These are phyloP conservation scores for Timema cristinae DNA, from an alignment of 2,888 invertebrate genomes.

Conservation along the genomic window DNA sequence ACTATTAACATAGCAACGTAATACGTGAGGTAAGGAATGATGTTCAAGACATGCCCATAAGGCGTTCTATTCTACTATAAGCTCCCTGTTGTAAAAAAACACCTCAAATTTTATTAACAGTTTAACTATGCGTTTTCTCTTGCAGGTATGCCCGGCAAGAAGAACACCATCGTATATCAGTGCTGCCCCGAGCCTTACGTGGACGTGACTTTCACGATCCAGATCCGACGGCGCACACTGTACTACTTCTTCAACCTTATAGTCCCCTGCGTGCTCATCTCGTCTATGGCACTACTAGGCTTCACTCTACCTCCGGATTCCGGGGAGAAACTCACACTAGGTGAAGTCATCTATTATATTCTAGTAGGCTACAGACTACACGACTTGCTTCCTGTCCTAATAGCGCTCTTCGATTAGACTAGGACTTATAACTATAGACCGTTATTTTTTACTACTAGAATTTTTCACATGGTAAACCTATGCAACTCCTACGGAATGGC, in stretches of 20 bases:
- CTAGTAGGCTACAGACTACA: too few relatives aligned
- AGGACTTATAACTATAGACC: too few relatives aligned
- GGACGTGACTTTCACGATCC: constrained; percentile 94
- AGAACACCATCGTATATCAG: constrained; percentile 85
- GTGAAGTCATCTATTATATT: constrained; percentile 49
- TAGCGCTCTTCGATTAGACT: too few relatives aligned
- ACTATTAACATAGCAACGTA: not conserved
- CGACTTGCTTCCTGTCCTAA: too few relatives aligned
- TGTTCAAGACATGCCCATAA: not conserved
- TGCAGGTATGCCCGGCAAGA: constrained; percentile 86
- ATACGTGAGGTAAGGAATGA: not conserved
- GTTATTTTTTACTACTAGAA: too few relatives aligned
- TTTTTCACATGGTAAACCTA: too few relatives aligned
- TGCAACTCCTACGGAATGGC: too few relatives aligned
- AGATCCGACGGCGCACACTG: constrained; percentile 90
- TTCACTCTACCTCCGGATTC: constrained; percentile 98
- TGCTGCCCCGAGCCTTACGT: constrained; percentile 93
- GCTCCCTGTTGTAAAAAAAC: too few relatives aligned
- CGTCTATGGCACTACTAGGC: constrained; percentile 96
- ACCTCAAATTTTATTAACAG: not conserved
- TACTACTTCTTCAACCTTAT: constrained; percentile 99
- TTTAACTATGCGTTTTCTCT: not conserved
- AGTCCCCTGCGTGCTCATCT: constrained; percentile 97
- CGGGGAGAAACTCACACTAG: constrained; percentile 92
- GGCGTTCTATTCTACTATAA: too few relatives aligned